phyloP scores from a whole-genome alignment of 2,888 invertebrate genomes.

The Pandemis corylana region DNA sequence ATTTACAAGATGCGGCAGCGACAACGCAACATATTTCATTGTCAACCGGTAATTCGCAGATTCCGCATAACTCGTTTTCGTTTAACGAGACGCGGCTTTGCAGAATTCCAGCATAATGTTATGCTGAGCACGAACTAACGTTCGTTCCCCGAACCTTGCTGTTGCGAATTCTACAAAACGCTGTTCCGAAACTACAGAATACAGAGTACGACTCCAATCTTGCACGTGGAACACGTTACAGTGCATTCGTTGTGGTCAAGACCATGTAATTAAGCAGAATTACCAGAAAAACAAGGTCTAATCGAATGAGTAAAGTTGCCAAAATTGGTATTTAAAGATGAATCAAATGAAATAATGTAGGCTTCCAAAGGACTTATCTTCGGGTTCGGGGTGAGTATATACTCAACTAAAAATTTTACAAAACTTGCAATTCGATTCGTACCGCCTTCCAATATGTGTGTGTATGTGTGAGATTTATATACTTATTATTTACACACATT shows the following conservation, averaged over 20 bases:
- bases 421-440: too few species aligned
- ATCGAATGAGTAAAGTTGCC: not conserved
- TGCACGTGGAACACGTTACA: slow-evolving; percentile 24
- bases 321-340: not conserved
- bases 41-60: not conserved
- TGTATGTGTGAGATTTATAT: too few species aligned
- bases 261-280: slow-evolving; percentile 4
- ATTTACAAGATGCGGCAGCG: not conserved
- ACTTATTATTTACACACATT: too few species aligned
- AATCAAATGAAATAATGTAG: not conserved
- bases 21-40: not conserved
- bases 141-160: slow-evolving; percentile 33
- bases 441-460: too few species aligned
- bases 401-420: too few species aligned
- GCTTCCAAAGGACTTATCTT: not conserved
- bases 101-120: slow-evolving; percentile 28
- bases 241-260: not conserved
- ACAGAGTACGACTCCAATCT: not conserved
- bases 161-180: slow-evolving; percentile 35
- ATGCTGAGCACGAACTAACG: slow-evolving; percentile 28
- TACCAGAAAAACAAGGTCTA: not conserved
- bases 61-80: not conserved
- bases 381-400: too few species aligned
- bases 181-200: slow-evolving; percentile 11
- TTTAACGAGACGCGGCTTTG: slow-evolving; percentile 10